Evolutionary conservation across 2,113 vertebrate species (phyloP).

Genomic region (Regulus satrapa): DNA sequence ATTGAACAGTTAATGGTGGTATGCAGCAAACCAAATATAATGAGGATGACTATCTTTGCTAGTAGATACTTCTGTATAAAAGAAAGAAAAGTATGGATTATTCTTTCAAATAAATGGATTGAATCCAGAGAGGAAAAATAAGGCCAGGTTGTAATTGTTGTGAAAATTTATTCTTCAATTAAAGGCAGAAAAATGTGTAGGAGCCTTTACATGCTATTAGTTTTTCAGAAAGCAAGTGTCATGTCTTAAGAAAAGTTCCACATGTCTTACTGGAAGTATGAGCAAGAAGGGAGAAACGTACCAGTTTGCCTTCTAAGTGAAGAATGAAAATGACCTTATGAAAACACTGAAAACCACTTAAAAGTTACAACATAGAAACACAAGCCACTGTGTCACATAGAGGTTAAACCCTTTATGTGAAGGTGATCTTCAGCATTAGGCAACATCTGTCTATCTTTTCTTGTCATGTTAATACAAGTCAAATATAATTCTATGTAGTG

Average conservation of each 20-base stretch:
- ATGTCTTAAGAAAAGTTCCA: neutral
- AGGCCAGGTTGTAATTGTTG: neutral
- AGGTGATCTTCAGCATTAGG: neutral
- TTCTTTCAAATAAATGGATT: neutral
- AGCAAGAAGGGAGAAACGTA: neutral
- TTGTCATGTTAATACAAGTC: no score
- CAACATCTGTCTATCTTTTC: no score
- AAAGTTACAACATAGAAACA: neutral
- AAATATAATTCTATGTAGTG: no score
- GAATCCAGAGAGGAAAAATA: neutral
- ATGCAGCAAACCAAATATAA: neutral
- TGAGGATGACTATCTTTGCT: neutral
- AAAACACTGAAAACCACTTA: neutral
- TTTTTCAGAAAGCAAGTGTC: neutral
- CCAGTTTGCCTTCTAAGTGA: neutral
- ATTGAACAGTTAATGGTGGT: neutral
- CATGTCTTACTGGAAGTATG: neutral
- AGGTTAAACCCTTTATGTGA: neutral
- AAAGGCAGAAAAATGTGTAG: neutral
- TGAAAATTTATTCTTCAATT: neutral
- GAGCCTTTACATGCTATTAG: neutral
- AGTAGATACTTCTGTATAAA: neutral
- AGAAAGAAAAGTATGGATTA: neutral
- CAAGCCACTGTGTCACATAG: neutral
- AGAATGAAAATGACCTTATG: no score